Evolutionary conservation across 2,113 vertebrate species (phyloP).

Genomic region (Climacteris rufus): DNA sequence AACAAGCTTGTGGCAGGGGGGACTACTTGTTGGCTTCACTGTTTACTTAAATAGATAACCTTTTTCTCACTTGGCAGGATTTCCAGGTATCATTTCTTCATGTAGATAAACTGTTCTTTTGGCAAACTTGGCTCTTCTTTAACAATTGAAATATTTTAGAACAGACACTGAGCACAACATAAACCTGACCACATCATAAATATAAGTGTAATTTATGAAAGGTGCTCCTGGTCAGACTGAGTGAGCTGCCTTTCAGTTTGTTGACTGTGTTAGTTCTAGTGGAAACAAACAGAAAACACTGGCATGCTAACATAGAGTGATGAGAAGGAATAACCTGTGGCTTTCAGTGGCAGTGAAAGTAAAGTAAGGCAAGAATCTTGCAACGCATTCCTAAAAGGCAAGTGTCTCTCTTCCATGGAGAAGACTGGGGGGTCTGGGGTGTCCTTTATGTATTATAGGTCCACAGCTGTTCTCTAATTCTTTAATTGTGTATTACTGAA

Average conservation of each 20-base stretch:
- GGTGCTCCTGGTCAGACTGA: not conserved
- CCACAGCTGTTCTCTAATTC: not conserved
- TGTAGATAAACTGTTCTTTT: slow-evolving; percentile 16
- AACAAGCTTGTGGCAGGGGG: not conserved
- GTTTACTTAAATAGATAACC: not conserved
- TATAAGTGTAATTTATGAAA: not conserved
- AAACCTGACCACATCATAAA: not conserved
- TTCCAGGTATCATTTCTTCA: not conserved
- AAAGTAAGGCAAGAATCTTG: not conserved
- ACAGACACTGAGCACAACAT: not conserved
- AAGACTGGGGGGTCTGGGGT: not conserved
- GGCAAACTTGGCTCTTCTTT: not conserved
- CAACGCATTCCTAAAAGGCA: not conserved
- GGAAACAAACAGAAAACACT: not conserved
- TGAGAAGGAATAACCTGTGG: not conserved
- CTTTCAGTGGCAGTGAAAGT: not conserved
- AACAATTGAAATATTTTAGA: slow-evolving; percentile 10
- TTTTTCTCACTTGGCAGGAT: slow-evolving; percentile 22
- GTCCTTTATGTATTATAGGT: not conserved
- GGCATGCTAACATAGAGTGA: not conserved
- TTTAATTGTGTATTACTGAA: not conserved
- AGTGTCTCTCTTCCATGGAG: not conserved
- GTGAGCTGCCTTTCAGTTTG: not conserved
- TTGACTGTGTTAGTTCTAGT: not conserved
- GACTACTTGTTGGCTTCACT: not conserved